phyloP scores from a whole-genome alignment of 37 sponge, comb jelly and placozoan species.

The Aplysina aerophoba region DNA sequence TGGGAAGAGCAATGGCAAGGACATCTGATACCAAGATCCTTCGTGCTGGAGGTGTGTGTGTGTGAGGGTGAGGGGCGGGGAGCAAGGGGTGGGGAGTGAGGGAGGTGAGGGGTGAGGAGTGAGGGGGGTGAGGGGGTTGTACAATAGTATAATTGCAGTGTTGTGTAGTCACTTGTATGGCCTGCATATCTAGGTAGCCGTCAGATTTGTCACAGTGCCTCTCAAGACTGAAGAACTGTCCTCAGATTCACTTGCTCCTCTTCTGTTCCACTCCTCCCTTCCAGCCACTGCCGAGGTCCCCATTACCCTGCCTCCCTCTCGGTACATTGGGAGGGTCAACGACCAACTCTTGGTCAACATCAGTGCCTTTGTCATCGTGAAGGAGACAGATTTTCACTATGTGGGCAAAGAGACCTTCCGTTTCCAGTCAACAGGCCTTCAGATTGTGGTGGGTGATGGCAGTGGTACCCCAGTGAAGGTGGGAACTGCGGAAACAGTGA shows the following conservation, averaged over 20 bases:
- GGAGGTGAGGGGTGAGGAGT: too few relatives aligned
- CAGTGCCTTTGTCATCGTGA: constrained; percentile 35
- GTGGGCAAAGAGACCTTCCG: constrained; percentile 26
- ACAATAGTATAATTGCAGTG: too few relatives aligned
- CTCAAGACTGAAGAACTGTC: too few relatives aligned
- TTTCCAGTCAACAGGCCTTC: constrained; percentile 9
- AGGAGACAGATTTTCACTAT: constrained; percentile 17
- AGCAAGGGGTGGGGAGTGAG: too few relatives aligned
- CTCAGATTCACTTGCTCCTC: too few relatives aligned
- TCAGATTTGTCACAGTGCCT: too few relatives aligned
- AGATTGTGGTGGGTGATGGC: not conserved
- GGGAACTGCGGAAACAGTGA: constrained; percentile 17
- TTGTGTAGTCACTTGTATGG: too few relatives aligned
- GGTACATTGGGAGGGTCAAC: constrained; percentile 30
- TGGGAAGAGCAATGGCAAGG: not conserved
- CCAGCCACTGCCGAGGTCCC: not conserved
- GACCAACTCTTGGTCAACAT: constrained; percentile 47
- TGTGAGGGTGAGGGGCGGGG: not conserved
- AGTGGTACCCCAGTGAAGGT: not conserved
- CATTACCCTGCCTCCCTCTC: not conserved
- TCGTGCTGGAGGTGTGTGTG: not conserved
- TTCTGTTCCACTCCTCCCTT: too few relatives aligned
- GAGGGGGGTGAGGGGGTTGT: too few relatives aligned
- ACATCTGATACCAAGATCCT: not conserved
- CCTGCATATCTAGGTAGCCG: too few relatives aligned